Evolutionary conservation across 2,113 vertebrate genomes (phyloP), one percentile per base, ranked within the genome.

Genomic region (Sylvilagus bachmani): DNA sequence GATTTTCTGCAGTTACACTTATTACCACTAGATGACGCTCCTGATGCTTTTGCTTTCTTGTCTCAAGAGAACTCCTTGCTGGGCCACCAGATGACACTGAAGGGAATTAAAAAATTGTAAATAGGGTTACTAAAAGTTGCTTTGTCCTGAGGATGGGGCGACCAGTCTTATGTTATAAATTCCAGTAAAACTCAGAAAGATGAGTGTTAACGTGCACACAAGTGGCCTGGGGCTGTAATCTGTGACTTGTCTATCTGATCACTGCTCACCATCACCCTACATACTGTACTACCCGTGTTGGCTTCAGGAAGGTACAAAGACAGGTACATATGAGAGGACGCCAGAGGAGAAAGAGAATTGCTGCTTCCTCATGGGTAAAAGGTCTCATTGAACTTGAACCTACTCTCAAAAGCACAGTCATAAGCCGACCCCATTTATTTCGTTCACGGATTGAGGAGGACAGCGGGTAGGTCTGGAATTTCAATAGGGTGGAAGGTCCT

Each of bases 11-110:
- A 93, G 61, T 95, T 90, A 77, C 2, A 22, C 21, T 2, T 77
- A 10, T 92, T 33, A 83, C 95, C 89, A 61, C 77, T 71, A 97
- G 95, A 55, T 84, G 95, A 74, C 33, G 93, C 85, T 93, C 58
- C 91, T 27, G 25, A 77, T 67, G 49, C 85, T 95, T 89, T 58
- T 53, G 58, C 69, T 91, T 38, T 67, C 62, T 86, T 83, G 2
- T 33, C 36, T 73, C 29, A 27, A 19, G 83, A 85, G 31, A 64
- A 71, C 29, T 44, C 62, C 19, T 64, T 78, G 10, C 44, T 77
- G 78, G 61, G 2, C 71, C 67, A 71, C 24, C 22, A 19, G 55
- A 81, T 25, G 1, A 58, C 55, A 61, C 6, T 78, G 74, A 36
- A 27, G 67, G 44, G 31, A 86, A 70, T 93, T 91, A 73, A 73